Evolutionary conservation across 2,888 invertebrate species (phyloP).

Genomic region (Nemapogon koenigi): DNA sequence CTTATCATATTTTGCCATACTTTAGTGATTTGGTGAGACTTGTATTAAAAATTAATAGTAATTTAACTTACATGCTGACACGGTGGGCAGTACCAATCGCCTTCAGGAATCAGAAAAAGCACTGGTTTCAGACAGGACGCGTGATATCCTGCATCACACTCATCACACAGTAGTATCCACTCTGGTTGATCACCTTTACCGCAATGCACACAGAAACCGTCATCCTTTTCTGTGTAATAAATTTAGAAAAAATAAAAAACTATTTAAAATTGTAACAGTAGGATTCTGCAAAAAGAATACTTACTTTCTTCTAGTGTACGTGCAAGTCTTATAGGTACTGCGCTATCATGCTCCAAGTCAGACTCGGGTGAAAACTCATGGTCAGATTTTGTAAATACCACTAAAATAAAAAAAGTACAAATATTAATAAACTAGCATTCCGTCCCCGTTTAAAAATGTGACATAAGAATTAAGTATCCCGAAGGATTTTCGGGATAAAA

Average conservation of each 20-base stretch:
- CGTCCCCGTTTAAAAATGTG: background rate
- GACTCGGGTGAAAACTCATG: conserved; percentile 95
- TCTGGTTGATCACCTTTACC: conserved; percentile 93
- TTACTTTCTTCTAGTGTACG: conserved; percentile 83
- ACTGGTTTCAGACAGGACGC: conserved; percentile 94
- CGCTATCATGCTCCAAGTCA: conserved; percentile 73
- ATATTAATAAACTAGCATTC: background rate
- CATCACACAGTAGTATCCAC: conserved; percentile 96
- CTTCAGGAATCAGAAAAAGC: conserved; percentile 92
- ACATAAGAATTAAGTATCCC: background rate
- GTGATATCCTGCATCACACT: conserved; percentile 97
- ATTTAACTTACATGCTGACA: conserved; percentile 93
- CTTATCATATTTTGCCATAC: no score
- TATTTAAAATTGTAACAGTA: no score
- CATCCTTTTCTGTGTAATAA: conserved; percentile 44
- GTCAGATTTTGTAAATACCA: conserved; percentile 72
- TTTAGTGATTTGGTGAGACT: no score
- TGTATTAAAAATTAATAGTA: no score
- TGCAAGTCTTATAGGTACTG: conserved; percentile 79
- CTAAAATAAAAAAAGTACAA: conserved; percentile 24
- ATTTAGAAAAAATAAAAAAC: conserved; percentile 20
- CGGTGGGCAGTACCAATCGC: conserved; percentile 97
- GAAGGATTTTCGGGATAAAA: no score
- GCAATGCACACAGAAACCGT: conserved; percentile 89
- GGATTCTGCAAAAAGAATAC: background rate